A percentile compares a stretch with the other conserved stretches of the same genome.
These are phyloP conservation scores for Varanus salvator DNA, from an alignment of 2,113 vertebrate genomes.

Conservation along the genomic window DNA sequence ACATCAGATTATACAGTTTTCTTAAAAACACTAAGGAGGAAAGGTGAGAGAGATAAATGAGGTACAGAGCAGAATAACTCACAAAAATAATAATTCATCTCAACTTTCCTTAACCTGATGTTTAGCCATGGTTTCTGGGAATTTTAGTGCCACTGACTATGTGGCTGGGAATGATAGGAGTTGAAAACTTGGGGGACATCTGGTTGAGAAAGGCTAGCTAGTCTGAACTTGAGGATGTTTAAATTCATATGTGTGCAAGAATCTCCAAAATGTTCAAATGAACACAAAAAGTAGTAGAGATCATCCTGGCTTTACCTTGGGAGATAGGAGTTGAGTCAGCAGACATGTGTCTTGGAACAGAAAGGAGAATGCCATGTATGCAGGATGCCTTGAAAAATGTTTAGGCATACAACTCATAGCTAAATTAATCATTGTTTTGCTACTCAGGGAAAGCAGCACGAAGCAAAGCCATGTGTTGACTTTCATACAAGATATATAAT, in stretches of 20 bases:
- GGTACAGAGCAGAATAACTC: too few species aligned
- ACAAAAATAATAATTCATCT: too few species aligned
- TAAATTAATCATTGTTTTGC: background rate
- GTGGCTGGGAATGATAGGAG: background rate
- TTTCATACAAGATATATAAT: too few species aligned
- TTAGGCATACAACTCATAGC: too few species aligned
- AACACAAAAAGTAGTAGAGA: background rate
- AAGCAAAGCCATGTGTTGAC: background rate
- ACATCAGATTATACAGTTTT: too few species aligned
- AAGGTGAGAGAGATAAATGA: too few species aligned
- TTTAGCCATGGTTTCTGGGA: too few species aligned
- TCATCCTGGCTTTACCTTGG: background rate
- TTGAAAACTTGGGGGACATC: background rate
- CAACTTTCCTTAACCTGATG: too few species aligned
- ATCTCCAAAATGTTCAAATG: background rate
- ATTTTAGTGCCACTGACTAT: too few species aligned
- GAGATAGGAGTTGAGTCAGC: background rate
- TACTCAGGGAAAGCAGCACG: background rate
- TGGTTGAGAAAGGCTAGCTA: too few species aligned
- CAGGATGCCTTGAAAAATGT: background rate
- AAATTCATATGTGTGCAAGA: background rate
- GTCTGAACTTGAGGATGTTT: background rate
- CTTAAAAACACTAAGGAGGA: too few species aligned
- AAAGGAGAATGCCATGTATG: background rate
- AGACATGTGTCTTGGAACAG: background rate